Evolutionary conservation across 2,888 invertebrate species (phyloP), one percentile per base, ranked within the genome.

Genomic region (Idaea biselata): DNA sequence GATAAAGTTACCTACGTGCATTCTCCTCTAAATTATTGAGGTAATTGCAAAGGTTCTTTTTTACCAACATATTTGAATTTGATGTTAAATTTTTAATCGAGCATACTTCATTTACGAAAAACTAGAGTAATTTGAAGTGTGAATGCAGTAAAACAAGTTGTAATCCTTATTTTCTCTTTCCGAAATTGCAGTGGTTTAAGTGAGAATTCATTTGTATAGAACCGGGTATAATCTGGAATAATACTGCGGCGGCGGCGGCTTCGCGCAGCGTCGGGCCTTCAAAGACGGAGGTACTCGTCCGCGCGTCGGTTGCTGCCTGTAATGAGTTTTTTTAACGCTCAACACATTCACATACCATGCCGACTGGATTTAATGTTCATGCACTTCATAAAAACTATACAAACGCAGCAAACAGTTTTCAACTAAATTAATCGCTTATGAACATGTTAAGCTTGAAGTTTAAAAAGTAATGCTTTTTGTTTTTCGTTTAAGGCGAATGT

Each of bases 131-230:
- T 80, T 76, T 81, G 80, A 86, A 87, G 86, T 87, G 86, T 78
- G 85, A 87, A 83, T 87, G 86, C 85, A 88, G 83, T 88, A 85
- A 88, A 88, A 87, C 83, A 87, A 87, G 84, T 86, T 88, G 83
- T 85, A 83, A 88, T 87, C 86, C 88, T 89, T 89, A 89, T 91
- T 90, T 90, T 80, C 87, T 87, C 87, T 84, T 89, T 88, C 86
- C 89, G 81, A 91, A 91, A 91, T 88, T 91, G 91, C 91, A 90
- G 87, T 88, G 88, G 83, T 89, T 91, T 91, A 91, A 91, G 90
- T 86, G 90, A 90, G 91, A 90, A 91, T 91, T 92, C 91, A 90
- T 91, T 92, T 91, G 91, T 91, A 91, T 91, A 82, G 88, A 84
- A 89, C 87, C 88, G 81, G 86, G 87, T 81, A 91, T 92, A 92